Evolutionary conservation across 2,888 invertebrate species (phyloP).

Genomic region (Metacarcinus magister): DNA sequence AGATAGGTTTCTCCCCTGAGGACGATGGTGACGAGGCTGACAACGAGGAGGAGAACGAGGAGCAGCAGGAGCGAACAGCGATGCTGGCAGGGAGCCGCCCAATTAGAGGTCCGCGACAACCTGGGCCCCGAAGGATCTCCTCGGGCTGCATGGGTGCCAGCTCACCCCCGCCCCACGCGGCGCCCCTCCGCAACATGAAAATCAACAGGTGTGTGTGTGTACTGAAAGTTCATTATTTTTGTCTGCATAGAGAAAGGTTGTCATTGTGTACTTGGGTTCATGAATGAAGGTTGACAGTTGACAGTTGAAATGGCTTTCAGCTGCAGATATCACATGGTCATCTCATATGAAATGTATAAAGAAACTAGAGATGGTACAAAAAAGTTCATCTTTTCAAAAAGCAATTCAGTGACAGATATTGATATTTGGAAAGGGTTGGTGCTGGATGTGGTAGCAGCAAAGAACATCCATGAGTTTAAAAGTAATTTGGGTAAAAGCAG

Average conservation of each 20-base stretch:
- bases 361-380: no score
- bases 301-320: no score
- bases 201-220: constrained; percentile 74
- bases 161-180: constrained; percentile 71
- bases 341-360: no score
- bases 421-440: no score
- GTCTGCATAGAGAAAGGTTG: neutral
- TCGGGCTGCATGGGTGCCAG: constrained; percentile 72
- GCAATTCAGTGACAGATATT: no score
- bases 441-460: no score
- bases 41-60: constrained; percentile 74
- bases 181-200: constrained; percentile 80
- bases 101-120: neutral
- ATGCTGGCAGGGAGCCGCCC: constrained; percentile 60
- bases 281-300: neutral
- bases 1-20: constrained; percentile 61
- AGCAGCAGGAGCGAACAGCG: constrained; percentile 61
- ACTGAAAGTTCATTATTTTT: neutral
- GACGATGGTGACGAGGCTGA: constrained; percentile 75
- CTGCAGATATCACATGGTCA: neutral
- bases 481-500: no score
- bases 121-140: constrained; percentile 71
- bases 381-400: no score
- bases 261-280: neutral
- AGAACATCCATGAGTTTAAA: no score